Evolutionary conservation across 37 sponge, comb jelly and placozoan genomes (phyloP), one percentile per base, ranked within the genome.

Genomic region (Eunapius fragilis): DNA sequence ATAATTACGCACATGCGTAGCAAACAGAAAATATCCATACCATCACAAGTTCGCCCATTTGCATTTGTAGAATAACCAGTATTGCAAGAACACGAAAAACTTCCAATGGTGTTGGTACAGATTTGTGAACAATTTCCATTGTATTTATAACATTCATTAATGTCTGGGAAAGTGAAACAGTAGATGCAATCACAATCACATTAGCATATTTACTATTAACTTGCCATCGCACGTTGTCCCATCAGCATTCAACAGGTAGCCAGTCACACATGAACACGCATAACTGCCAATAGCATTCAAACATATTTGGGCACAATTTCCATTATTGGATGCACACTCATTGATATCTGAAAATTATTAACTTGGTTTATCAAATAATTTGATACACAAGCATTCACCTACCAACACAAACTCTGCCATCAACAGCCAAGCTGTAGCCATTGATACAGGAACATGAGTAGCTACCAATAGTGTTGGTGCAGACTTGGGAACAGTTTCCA

Each of bases 401-500:
- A 84, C 85, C 85, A 76, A 31, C 30, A 70, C 81, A 80, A n/a
- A 31, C 67, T 33, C 58, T 26, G 5, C 33, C 24, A 34, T 28
- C 68, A 19, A 2, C 5, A 7, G 38, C 24, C 77, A 84, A 68
- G 2, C 2, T 5, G 48, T 75, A 84, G 13, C 85, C 85, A 75
- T 3, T 17, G 6, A 9, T n/a, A 75, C 85, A 84, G 28, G 70
- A 67, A 67, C 85, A 84, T 10, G 27, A 5, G 47, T 70, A 88
- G 71, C 82, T 88, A n/a, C 88, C 88, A 74, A 69, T 50, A 4
- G 70, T 76, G 81, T 89, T 80, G 77, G 25, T 68, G 35, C 90
- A 89, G 47, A 31, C 72, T 13, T 89, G 90, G 3, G 37, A 41
- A 75, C 90, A 89, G 30, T 68, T 41, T 37, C 68, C 76, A 76